Conservation (phyloP, 2,888 invertebrate genomes). For the Nudaria mundana region DNA sequence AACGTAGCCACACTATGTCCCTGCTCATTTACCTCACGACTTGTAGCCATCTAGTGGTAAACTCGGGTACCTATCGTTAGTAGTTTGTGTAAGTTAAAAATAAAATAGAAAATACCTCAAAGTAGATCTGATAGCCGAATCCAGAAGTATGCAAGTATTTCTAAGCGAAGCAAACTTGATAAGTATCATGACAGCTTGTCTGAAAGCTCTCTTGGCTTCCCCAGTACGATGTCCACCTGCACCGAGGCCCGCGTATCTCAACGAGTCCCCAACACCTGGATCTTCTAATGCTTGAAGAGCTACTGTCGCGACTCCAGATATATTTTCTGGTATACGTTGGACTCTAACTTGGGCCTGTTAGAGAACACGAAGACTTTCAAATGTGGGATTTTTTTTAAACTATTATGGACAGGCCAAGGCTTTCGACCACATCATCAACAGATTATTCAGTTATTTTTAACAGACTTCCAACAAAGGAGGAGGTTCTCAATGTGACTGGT, state of each 20-base stretch:
- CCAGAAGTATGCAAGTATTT: constrained; percentile 61
- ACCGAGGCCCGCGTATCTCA: constrained; percentile 64
- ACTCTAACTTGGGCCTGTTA: constrained; percentile 69
- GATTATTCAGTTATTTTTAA: too few species aligned
- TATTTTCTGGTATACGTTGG: constrained; percentile 60
- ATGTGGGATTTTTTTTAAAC: background rate
- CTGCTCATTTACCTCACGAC: too few species aligned
- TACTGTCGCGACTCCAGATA: constrained; percentile 67
- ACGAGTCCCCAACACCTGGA: constrained; percentile 48
- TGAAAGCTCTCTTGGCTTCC: constrained; percentile 68
- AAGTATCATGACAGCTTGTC: constrained; percentile 58
- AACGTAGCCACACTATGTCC: too few species aligned
- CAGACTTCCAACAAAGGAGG: too few species aligned
- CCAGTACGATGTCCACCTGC: constrained; percentile 69
- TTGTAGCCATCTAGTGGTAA: too few species aligned
- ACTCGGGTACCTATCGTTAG: too few species aligned
- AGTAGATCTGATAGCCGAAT: constrained; percentile 60
- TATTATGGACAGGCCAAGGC: background rate
- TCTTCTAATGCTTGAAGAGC: constrained; percentile 63
- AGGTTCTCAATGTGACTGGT: too few species aligned
- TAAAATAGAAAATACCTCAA: constrained; percentile 50
- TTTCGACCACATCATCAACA: background rate
- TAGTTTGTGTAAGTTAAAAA: too few species aligned
- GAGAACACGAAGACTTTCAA: background rate
- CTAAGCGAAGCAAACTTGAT: constrained; percentile 77